Percentiles rank a stretch among this genome's conserved stretches.
phyloP scores from a whole-genome alignment of 2,888 invertebrate species.

The Conomelus anceps region DNA sequence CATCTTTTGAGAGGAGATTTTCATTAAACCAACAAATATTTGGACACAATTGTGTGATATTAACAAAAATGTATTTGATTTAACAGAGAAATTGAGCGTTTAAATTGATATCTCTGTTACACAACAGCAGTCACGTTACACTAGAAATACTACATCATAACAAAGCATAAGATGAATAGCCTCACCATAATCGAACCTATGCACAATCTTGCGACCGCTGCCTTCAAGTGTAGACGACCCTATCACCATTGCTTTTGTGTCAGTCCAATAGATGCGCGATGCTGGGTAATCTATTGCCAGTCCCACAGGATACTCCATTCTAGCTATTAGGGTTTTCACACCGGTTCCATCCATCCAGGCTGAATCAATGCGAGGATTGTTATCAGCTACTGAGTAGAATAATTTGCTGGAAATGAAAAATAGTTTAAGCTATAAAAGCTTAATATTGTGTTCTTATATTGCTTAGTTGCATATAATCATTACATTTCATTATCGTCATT shows the following conservation, averaged over 20 bases:
- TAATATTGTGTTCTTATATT: too few species aligned
- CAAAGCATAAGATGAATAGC: neutral
- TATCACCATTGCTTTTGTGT: slow-evolving; percentile 66
- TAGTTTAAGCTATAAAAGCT: neutral
- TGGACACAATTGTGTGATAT: too few species aligned
- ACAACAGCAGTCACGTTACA: neutral
- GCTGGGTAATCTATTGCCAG: slow-evolving; percentile 69
- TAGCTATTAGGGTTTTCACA: slow-evolving; percentile 50
- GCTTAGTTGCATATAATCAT: too few species aligned
- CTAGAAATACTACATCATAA: neutral
- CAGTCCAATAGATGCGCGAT: slow-evolving; percentile 74
- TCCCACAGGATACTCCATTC: slow-evolving; percentile 64
- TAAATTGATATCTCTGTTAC: too few species aligned
- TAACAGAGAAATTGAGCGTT: too few species aligned
- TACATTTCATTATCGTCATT: too few species aligned
- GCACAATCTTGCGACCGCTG: slow-evolving; percentile 54
- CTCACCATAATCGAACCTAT: slow-evolving; percentile 48
- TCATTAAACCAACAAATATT: too few species aligned
- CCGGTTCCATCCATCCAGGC: slow-evolving; percentile 59
- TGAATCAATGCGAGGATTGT: slow-evolving; percentile 54
- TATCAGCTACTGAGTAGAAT: slow-evolving; percentile 71
- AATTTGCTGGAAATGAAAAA: slow-evolving; percentile 47
- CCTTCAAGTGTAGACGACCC: slow-evolving; percentile 65
- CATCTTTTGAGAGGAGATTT: too few species aligned
- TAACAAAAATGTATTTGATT: too few species aligned